A percentile compares a stretch with the other conserved stretches of the same genome.
Conservation (phyloP, 2,797 vertebrate species). For the Xenopus petersii region DNA sequence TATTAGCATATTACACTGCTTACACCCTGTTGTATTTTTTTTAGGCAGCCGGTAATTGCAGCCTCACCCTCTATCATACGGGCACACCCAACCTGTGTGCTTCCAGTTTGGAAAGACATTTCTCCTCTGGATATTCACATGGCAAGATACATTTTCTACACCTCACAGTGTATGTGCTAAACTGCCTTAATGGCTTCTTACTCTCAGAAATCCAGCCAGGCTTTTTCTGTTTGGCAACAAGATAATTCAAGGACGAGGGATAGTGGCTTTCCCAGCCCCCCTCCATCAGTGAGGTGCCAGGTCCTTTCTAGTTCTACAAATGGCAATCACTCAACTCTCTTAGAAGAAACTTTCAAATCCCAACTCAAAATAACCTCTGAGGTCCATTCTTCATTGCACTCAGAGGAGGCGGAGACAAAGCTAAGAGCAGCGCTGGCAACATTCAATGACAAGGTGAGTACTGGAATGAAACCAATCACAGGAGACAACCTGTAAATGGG, state of each 20-base stretch:
- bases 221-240: slow-evolving; percentile 23
- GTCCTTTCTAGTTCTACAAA: not conserved
- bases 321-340: slow-evolving; percentile 8
- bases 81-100: slow-evolving; percentile 40
- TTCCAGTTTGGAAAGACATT: slow-evolving; percentile 23
- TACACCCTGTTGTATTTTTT: slow-evolving; percentile 37
- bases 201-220: slow-evolving; percentile 10
- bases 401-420: slow-evolving; percentile 26
- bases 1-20: slow-evolving; percentile 42
- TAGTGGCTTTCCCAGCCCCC: not conserved
- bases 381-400: not conserved
- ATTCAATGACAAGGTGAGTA: slow-evolving; percentile 38
- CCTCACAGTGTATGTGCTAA: not conserved
- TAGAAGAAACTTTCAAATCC: slow-evolving; percentile 22
- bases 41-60: slow-evolving; percentile 39
- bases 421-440: slow-evolving; percentile 6
- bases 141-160: slow-evolving; percentile 29
- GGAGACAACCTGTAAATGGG: not conserved
- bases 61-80: slow-evolving; percentile 38
- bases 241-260: not conserved
- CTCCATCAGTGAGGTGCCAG: slow-evolving; percentile 3
- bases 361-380: slow-evolving; percentile 18
- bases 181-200: slow-evolving; percentile 24
- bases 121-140: slow-evolving; percentile 8
- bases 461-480: not conserved